Evolutionary conservation across 2,888 invertebrate genomes (phyloP).

Genomic region (Noctuana brunneofusca): DNA sequence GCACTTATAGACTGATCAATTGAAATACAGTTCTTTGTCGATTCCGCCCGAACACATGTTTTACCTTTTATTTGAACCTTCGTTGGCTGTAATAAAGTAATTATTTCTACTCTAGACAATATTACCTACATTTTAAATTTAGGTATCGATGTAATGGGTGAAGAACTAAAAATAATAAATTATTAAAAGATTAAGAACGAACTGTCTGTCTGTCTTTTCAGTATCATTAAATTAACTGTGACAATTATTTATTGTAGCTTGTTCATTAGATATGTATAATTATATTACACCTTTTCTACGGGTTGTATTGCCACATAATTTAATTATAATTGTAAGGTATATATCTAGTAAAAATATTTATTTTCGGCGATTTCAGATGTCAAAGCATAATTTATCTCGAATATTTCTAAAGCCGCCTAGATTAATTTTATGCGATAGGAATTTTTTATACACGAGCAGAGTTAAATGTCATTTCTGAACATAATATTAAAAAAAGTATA

Average conservation of each 20-base stretch:
- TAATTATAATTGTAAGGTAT: not conserved
- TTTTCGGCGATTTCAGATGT: not conserved
- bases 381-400: not conserved
- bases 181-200: no score
- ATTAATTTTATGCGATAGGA: not conserved
- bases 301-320: no score
- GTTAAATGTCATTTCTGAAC: no score
- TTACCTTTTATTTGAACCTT: slow-evolving; percentile 46
- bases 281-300: no score
- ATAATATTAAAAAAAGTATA: no score
- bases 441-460: not conserved
- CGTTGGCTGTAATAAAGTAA: slow-evolving; percentile 40
- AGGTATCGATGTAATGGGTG: no score
- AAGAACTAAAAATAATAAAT: no score
- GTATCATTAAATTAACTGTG: no score
- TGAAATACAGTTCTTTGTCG: slow-evolving; percentile 39
- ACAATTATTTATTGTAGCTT: no score
- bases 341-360: not conserved
- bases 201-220: no score
- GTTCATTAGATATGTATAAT: no score
- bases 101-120: not conserved
- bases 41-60: slow-evolving; percentile 37
- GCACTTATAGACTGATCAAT: slow-evolving; percentile 52
- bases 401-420: not conserved
- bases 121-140: no score